Conservation (phyloP, 2,888 invertebrate species). For the Heliothis peltigera region DNA sequence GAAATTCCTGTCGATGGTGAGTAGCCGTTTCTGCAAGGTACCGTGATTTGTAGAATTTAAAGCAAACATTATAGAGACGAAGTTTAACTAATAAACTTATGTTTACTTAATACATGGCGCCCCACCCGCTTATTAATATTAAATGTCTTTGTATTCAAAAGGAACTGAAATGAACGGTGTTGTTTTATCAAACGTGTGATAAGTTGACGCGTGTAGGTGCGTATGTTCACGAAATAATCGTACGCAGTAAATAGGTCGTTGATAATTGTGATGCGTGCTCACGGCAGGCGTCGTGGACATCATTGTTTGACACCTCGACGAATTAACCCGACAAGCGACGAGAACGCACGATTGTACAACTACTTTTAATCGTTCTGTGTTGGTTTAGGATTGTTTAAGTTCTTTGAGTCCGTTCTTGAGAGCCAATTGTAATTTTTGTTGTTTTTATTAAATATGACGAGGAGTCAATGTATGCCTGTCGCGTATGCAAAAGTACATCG, state of each 20-base stretch:
- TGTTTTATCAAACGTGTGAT: constrained; percentile 44
- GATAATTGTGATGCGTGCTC: constrained; percentile 70
- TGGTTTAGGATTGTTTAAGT: constrained; percentile 2
- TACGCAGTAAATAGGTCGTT: constrained; percentile 74
- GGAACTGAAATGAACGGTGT: constrained; percentile 24
- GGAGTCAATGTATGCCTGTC: neutral
- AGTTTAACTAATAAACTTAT: neutral
- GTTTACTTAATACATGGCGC: constrained; percentile 6
- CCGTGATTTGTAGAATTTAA: constrained; percentile 5
- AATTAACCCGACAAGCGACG: constrained; percentile 46
- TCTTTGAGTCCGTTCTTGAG: neutral
- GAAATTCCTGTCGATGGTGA: constrained; percentile 24
- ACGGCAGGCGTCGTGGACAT: constrained; percentile 35
- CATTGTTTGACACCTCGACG: constrained; percentile 57
- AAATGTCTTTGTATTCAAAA: constrained; percentile 25
- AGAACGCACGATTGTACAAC: constrained; percentile 39
- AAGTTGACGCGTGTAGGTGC: constrained; percentile 61
- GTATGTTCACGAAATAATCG: constrained; percentile 68
- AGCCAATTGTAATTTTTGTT: neutral
- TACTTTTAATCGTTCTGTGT: constrained; percentile 3
- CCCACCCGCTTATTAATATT: constrained; percentile 22
- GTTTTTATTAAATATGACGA: neutral
- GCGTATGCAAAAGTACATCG: too few species aligned
- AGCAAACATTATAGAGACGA: constrained; percentile 1
- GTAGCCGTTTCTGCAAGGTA: constrained; percentile 10